Base-by-base conservation (phyloP, 1,140 invertebrate genomes). In the Saccostrea cuccullata region DNA sequence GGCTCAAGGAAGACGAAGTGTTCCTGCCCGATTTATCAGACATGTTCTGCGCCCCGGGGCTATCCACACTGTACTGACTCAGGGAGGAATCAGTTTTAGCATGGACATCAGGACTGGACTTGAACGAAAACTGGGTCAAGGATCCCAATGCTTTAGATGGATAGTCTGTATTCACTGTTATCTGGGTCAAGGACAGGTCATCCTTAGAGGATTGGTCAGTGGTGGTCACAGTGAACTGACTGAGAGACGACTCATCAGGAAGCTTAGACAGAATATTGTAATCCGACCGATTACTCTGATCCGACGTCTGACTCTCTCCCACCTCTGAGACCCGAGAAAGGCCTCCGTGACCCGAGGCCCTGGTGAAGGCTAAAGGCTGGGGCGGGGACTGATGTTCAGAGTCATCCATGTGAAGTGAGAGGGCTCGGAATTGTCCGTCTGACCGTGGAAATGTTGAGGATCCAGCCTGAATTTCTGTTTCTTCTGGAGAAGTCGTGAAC, bases 171-270 rank as follows among this genome's bases (percentile, higher is more conserved):
- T 88, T 58, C 13, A 88, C 15, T 0, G 87, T 85, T 30, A 77
- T 70, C 84, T 88, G 87, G 12, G 83, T 88, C 3, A 88, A 55
- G 26, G 87, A 88, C 9, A 60, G 67, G n/a, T 88, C 87, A 15
- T 84, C 55, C 11, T 60, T 83, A n/a, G 84, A 73, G 0, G 87
- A 77, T 9, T 82, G 73, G 55, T 84, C 86, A 55, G 86, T 87
- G 11, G 56, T 70, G 17, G 84, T 87, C 30, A 90, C 26, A 17
- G 89, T 89, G 47, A 89, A 90, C 89, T 91, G 90, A 82, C 90
- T 91, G 40, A 89, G 89, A 60, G 87, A 77, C 11, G 85, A 73
- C 23, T 86, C 84, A 3, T 85, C 84, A 1, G 26, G 55, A 17
- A 60, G 47, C 55, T 85, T 85, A 15, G 84, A 60, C 13, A 85